phyloP scores from a whole-genome alignment of 2,888 invertebrate species.

The Coenonympha arcania region DNA sequence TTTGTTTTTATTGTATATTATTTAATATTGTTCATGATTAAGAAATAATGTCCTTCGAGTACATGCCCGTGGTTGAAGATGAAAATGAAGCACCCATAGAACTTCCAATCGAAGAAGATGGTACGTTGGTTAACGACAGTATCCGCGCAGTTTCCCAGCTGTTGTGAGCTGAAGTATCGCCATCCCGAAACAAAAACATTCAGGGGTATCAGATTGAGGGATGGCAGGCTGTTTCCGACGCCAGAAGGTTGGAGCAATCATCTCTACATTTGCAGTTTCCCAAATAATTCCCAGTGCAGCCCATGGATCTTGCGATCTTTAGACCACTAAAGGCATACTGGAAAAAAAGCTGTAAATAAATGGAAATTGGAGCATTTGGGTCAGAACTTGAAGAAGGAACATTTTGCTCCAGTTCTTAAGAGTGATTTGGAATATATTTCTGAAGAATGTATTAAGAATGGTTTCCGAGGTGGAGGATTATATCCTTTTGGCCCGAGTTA shows the following conservation, averaged over 20 bases:
- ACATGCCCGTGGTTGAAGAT: constrained; percentile 96
- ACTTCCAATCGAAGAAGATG: constrained; percentile 96
- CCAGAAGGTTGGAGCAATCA: constrained; percentile 87
- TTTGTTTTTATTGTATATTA: too few species aligned
- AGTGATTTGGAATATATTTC: too few species aligned
- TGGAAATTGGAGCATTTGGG: too few species aligned
- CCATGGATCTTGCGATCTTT: too few species aligned
- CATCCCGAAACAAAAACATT: constrained; percentile 93
- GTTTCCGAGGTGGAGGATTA: too few species aligned
- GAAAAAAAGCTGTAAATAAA: too few species aligned
- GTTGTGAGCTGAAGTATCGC: constrained; percentile 96
- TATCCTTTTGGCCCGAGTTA: too few species aligned
- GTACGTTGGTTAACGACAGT: constrained; percentile 92
- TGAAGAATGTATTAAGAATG: too few species aligned
- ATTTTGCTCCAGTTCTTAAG: too few species aligned
- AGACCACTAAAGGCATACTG: too few species aligned
- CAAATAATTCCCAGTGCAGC: too few species aligned
- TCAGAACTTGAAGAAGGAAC: too few species aligned
- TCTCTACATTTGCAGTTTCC: constrained; percentile 86
- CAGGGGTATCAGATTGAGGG: constrained; percentile 91
- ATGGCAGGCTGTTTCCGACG: constrained; percentile 93
- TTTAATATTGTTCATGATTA: constrained; percentile 69
- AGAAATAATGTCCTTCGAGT: constrained; percentile 75
- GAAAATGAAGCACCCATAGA: constrained; percentile 98
- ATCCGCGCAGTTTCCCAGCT: constrained; percentile 96